phyloP scores from a whole-genome alignment of 2,113 vertebrate genomes.

The Seriola aureovittata region DNA sequence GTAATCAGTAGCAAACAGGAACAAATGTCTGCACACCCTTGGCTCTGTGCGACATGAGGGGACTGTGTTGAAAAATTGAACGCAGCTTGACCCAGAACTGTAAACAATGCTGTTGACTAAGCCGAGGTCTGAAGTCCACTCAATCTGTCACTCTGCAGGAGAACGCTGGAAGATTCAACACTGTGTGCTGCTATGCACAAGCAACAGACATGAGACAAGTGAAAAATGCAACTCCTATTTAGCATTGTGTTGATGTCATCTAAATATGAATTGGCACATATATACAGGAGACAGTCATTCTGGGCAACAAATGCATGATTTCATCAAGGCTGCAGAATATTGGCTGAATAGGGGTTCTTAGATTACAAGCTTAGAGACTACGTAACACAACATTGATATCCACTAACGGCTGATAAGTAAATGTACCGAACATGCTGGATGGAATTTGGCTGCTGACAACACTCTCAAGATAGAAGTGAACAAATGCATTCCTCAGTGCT shows the following conservation, averaged over 20 bases:
- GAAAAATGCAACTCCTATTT: not conserved
- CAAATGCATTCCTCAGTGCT: constrained; percentile 52
- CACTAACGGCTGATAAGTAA: constrained; percentile 54
- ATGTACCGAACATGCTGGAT: constrained; percentile 47
- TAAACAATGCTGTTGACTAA: constrained; percentile 73
- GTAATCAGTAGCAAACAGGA: constrained; percentile 49
- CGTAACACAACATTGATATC: constrained; percentile 49
- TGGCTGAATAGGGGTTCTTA: constrained; percentile 7
- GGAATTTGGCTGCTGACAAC: constrained; percentile 49
- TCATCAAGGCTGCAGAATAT: constrained; percentile 19
- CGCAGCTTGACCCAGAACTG: constrained; percentile 60
- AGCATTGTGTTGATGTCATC: not conserved
- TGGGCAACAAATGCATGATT: constrained; percentile 12
- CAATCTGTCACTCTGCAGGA: constrained; percentile 14
- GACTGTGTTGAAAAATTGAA: constrained; percentile 55
- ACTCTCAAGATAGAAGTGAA: constrained; percentile 56
- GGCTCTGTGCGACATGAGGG: constrained; percentile 34
- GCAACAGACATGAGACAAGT: not conserved
- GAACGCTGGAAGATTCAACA: constrained; percentile 45
- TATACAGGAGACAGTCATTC: not conserved
- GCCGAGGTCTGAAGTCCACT: constrained; percentile 72
- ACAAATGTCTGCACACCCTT: constrained; percentile 48
- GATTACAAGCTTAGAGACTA: constrained; percentile 41
- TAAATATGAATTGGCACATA: not conserved
- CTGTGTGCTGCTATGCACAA: not conserved